phyloP scores from a whole-genome alignment of 2,797 vertebrate species.

The Argentina silus region DNA sequence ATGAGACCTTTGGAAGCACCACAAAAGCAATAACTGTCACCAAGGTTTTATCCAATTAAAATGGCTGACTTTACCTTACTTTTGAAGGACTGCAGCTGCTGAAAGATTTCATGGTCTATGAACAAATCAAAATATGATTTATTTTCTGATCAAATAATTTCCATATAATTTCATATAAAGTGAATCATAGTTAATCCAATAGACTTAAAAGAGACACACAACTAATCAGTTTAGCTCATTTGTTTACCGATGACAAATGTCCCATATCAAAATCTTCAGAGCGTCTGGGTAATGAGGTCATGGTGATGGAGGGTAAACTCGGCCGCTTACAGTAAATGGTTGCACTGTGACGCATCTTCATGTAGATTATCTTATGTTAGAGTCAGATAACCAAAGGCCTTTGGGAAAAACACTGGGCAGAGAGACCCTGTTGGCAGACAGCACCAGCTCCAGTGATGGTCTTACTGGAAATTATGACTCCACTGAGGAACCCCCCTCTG shows the following conservation, averaged over 20 bases:
- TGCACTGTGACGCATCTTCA: background rate
- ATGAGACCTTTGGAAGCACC: conserved; percentile 26
- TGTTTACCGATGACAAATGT: background rate
- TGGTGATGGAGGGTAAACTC: background rate
- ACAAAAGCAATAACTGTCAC: conserved; percentile 34
- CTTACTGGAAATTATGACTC: conserved; percentile 36
- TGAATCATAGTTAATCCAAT: conserved; percentile 1
- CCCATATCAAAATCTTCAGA: background rate
- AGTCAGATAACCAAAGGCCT: background rate
- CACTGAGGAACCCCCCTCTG: conserved; percentile 8
- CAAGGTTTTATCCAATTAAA: conserved; percentile 12
- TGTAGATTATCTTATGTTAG: background rate
- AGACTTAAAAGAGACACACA: background rate
- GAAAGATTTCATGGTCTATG: conserved; percentile 4
- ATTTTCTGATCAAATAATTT: conserved; percentile 2
- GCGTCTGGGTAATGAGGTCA: background rate
- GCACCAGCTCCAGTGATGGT: conserved; percentile 19
- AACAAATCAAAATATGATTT: conserved; percentile 11
- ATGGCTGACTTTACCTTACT: background rate
- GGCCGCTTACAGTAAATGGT: background rate
- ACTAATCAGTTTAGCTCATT: background rate
- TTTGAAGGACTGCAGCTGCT: background rate
- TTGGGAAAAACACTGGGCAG: background rate
- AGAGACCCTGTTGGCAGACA: conserved; percentile 2
- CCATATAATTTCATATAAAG: background rate